These are phyloP conservation scores for Epirrhoe alternata DNA, from an alignment of 2,888 invertebrate genomes.

Conservation along the genomic window DNA sequence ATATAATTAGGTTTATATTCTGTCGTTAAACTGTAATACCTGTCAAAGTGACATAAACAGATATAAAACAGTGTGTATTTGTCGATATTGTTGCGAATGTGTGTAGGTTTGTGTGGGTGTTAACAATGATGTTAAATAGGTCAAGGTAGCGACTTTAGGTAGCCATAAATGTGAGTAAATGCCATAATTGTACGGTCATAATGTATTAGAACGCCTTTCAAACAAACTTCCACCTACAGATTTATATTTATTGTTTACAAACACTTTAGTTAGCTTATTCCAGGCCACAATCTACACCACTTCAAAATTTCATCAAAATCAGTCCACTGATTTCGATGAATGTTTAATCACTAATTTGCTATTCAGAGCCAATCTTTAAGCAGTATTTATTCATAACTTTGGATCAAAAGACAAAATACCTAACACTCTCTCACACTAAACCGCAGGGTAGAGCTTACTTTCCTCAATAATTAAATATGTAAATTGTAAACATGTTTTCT, in stretches of 20 bases:
- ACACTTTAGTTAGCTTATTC: too few relatives aligned
- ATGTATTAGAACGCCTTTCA: conserved; percentile 6
- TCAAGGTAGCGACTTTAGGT: conserved; percentile 18
- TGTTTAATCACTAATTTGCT: too few relatives aligned
- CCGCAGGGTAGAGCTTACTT: neutral
- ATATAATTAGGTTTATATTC: conserved; percentile 30
- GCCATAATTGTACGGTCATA: conserved; percentile 2
- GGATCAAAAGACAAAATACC: neutral
- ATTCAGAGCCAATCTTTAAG: too few relatives aligned
- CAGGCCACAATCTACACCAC: too few relatives aligned
- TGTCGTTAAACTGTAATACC: conserved; percentile 23
- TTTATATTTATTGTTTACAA: too few relatives aligned
- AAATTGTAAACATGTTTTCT: neutral
- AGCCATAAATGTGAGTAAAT: neutral
- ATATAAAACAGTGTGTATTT: conserved; percentile 1
- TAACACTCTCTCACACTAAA: neutral
- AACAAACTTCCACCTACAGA: too few relatives aligned
- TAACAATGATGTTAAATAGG: conserved; percentile 7
- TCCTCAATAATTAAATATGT: neutral
- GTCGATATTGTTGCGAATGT: conserved; percentile 15
- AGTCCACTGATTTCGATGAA: too few relatives aligned
- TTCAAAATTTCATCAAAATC: too few relatives aligned
- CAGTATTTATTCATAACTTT: too few relatives aligned
- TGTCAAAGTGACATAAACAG: conserved; percentile 13
- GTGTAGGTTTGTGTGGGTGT: conserved; percentile 17